Base-by-base conservation (phyloP, 2,113 vertebrate species). In the Sturnus vulgaris region DNA sequence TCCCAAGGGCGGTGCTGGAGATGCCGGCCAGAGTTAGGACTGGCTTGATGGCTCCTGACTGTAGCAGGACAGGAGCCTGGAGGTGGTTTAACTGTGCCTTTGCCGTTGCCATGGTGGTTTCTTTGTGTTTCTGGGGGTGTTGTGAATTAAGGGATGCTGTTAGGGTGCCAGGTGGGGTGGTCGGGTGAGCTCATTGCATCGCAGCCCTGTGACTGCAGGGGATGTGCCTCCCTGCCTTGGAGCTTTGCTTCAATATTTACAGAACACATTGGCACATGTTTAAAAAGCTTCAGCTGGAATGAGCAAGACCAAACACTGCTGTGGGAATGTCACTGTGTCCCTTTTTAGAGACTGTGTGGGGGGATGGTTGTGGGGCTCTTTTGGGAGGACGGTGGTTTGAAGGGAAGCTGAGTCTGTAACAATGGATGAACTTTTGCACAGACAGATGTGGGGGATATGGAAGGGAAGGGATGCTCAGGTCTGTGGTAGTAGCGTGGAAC, bases 41-140 rank as follows among this genome's bases (percentile, higher is more conserved):
- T 82, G 92, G 81, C 78, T 97, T 97, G 95, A 97, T 4, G 69
- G 78, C 90, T 93, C 84, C 90, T 92, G 93, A 95, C 3, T 39
- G 71, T 15, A 95, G 88, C 49, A 49, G 76, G 35, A 93, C 73
- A 79, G 77, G 66, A 96, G 88, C 92, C 95, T 50, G 33, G 73
- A 56, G 90, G 88, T 3, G 12, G 17, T 88, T 93, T 89, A 91
- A 91, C 90, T 60, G 72, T 91, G 90, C 65, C 52, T 93, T 73
- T 69, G 65, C 95, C 79, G 55, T 60, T 0, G 0, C 52, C 19
- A 2, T 18, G 68, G 64, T 47, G 37, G 39, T 19, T 86, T 77
- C 75, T 73, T 21, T 68, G 78, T 53, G 75, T 64, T 79, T 52
- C n/a, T 7, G 15, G 46, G 30, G 6, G 1, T 39, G 61, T 11